A percentile compares a stretch with the other conserved stretches of the same genome.
Conservation (phyloP, 1,140 invertebrate genomes). For the Bombus huntii region DNA sequence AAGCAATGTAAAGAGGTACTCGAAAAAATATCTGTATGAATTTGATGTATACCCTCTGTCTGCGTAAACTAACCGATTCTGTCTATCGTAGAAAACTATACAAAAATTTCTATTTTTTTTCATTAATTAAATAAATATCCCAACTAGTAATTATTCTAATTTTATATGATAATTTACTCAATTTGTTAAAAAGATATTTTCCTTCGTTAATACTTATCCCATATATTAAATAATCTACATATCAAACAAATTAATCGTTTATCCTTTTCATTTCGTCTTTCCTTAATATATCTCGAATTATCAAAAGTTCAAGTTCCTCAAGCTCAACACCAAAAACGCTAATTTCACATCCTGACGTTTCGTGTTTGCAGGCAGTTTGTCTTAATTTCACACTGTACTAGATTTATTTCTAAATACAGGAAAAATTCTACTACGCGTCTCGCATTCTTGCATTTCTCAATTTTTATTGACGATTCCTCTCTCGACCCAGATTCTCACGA, state of each 20-base stretch:
- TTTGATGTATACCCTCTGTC: too few relatives aligned
- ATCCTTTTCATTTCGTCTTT: too few relatives aligned
- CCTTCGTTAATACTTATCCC: too few relatives aligned
- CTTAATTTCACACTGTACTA: background rate
- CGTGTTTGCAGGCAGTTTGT: too few relatives aligned
- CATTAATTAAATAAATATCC: background rate
- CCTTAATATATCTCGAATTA: background rate
- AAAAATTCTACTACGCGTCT: background rate
- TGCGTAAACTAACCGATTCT: too few relatives aligned
- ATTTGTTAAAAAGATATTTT: too few relatives aligned
- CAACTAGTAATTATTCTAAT: too few relatives aligned
- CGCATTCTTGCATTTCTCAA: background rate
- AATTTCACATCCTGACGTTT: too few relatives aligned
- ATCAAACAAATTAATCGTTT: background rate
- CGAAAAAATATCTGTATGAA: background rate
- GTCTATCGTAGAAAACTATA: background rate
- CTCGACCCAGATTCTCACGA: background rate
- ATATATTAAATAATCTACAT: too few relatives aligned
- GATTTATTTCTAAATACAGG: background rate
- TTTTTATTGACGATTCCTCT: background rate
- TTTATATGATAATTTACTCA: too few relatives aligned
- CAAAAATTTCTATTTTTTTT: background rate
- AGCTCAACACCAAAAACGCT: background rate
- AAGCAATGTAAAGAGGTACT: background rate
- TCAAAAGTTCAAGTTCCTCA: background rate